Evolutionary conservation across 2,888 invertebrate genomes (phyloP), one percentile per base, ranked within the genome.

Genomic region (Lycaena phlaeas): DNA sequence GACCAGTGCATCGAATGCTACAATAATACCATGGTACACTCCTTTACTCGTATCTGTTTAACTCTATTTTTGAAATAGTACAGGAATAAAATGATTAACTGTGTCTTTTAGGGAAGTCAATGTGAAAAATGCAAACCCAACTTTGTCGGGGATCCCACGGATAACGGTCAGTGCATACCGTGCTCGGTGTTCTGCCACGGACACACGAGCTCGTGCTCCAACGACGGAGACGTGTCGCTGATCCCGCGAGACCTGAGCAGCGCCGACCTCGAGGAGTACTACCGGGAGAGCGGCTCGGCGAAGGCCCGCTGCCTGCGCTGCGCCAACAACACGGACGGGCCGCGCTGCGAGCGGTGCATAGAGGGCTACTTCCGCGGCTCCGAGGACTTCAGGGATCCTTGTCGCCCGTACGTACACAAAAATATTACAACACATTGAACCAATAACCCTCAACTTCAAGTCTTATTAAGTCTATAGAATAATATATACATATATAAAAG

Each of bases 121-220:
- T 97, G 97, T 63, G 92, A 95, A 60, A 92, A 92, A 66, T 98
- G 98, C 68, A 89, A 92, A 64, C 93, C 94, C 0, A 86, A 95
- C 41, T 97, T 91, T 75, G 97, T 98, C 15, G 97, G 97, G 6
- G 93, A 97, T 74, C 96, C 97, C 0, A 88, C 91, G 18, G 92
- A 94, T 61, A 94, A 94, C 27, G 92, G 91, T 0, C 89, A 90
- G 49, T 98, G 98, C 63, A 88, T 93, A 27, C 93, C 96, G 0
- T 98, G 98, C 61, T 79, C 89, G 1, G 92, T 92, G 48, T 95
- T 94, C 73, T 97, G 97, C 60, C 90, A 97, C 71, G 94, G 94
- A 0, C 97, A 97, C 70, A 93, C 94, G 1, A 87, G 88, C 25
- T 87, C 92, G 38, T 96, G 96, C 60, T 89, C 94, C 14, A 88